Percentiles rank a stretch among this genome's conserved stretches.
Conservation (phyloP, 2,113 vertebrate genomes). For the Axis porcinus region DNA sequence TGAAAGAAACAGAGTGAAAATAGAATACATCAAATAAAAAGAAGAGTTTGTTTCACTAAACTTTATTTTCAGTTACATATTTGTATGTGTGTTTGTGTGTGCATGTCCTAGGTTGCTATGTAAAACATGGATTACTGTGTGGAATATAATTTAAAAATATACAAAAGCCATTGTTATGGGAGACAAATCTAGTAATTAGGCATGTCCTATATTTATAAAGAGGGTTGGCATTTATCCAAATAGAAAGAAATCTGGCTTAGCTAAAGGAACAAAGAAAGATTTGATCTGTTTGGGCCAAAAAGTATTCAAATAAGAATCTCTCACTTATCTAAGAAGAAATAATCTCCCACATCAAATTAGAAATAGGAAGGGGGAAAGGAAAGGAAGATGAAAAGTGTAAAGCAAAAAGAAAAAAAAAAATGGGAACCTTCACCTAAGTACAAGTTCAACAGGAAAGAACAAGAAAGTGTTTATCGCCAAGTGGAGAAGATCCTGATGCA, state of each 20-base stretch:
- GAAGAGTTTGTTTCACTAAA: not conserved
- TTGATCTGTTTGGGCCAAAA: not conserved
- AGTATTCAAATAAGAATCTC: constrained; percentile 7
- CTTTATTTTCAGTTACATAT: not conserved
- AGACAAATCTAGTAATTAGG: not conserved
- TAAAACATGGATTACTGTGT: not conserved
- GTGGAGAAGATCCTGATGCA: not conserved
- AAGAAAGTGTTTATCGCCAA: not conserved
- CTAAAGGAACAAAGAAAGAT: not conserved
- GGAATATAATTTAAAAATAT: not conserved
- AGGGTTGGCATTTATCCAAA: not conserved
- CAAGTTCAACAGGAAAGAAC: not conserved
- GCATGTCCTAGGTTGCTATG: not conserved
- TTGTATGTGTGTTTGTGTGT: not conserved
- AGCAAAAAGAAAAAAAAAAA: not conserved
- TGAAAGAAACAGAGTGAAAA: not conserved
- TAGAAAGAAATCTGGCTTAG: not conserved
- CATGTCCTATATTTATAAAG: not conserved
- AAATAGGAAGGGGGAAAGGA: not conserved
- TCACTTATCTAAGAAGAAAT: not conserved
- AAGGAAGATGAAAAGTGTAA: not conserved
- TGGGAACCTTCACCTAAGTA: not conserved
- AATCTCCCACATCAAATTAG: not conserved
- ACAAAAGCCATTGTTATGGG: not conserved
- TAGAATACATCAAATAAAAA: not conserved